These are phyloP conservation scores for Neomorphus geoffroyi DNA, from an alignment of 2,797 vertebrate genomes.

Conservation along the genomic window DNA sequence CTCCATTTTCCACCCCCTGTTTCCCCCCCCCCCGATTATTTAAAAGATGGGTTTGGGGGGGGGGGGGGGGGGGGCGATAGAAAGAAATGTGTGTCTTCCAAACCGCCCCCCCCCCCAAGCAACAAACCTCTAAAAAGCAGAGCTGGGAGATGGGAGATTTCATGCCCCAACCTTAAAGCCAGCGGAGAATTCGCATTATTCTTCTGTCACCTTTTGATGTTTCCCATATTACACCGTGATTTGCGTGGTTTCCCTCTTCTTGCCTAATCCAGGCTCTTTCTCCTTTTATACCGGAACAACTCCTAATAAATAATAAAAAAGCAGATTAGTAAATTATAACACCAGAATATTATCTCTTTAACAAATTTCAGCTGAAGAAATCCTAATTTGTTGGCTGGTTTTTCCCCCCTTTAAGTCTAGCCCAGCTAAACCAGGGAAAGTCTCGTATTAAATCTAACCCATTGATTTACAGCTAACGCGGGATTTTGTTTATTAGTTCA, in stretches of 20 bases:
- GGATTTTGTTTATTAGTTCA: neutral
- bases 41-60: neutral
- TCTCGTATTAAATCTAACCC: neutral
- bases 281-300: neutral
- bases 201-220: conserved; percentile 18
- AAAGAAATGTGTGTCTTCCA: neutral
- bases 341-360: neutral
- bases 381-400: neutral
- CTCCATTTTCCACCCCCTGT: neutral
- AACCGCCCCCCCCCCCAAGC: neutral
- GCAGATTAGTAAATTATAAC: neutral
- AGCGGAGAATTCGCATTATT: conserved; percentile 22
- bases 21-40: neutral
- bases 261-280: neutral
- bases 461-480: neutral
- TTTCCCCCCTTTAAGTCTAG: neutral
- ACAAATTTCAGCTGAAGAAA: neutral
- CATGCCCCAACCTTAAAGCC: conserved; percentile 12
- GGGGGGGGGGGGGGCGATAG: too few relatives aligned
- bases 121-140: neutral
- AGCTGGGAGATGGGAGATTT: conserved; percentile 20
- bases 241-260: neutral
- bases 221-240: neutral
- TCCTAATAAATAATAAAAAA: neutral
- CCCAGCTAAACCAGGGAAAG: neutral